Conservation (phyloP, 2,797 vertebrate species). For the Rhadinocentrus ornatus region DNA sequence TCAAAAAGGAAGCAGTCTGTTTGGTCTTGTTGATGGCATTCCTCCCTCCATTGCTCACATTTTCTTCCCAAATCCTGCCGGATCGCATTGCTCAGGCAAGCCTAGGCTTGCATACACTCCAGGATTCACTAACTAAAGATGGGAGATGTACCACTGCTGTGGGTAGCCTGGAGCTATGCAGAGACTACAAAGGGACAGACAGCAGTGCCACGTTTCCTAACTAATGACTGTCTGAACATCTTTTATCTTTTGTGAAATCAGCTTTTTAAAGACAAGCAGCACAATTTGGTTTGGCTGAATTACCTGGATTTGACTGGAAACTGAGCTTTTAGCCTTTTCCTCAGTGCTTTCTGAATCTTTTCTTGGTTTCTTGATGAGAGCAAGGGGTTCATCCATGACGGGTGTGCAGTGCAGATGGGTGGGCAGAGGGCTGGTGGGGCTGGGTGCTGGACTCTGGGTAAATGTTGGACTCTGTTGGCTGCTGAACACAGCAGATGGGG, state of each 20-base stretch:
- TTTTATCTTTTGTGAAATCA: constrained; percentile 1
- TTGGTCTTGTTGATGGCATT: constrained; percentile 85
- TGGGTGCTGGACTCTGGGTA: constrained; percentile 79
- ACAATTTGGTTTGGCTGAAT: constrained; percentile 9
- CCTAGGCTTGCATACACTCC: constrained; percentile 69
- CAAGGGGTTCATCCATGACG: constrained; percentile 83
- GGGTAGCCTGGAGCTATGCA: constrained; percentile 66
- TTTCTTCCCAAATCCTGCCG: constrained; percentile 82
- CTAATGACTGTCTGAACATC: not conserved
- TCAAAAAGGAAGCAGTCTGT: constrained; percentile 78
- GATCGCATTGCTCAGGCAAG: constrained; percentile 83
- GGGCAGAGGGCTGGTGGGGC: constrained; percentile 76
- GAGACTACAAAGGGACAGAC: constrained; percentile 47
- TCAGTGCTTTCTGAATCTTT: constrained; percentile 72
- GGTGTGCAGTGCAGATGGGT: constrained; percentile 77
- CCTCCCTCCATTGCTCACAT: constrained; percentile 84
- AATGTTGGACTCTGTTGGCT: constrained; percentile 78
- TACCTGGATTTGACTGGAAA: constrained; percentile 80
- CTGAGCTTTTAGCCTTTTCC: constrained; percentile 61
- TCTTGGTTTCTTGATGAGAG: constrained; percentile 85
- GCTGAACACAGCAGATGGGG: constrained; percentile 44
- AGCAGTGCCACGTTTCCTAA: constrained; percentile 15
- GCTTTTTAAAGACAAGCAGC: not conserved
- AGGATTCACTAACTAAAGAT: constrained; percentile 57
- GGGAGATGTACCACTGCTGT: constrained; percentile 53